Evolutionary conservation across 2,888 invertebrate genomes (phyloP).

Genomic region (Alsophila aescularia): DNA sequence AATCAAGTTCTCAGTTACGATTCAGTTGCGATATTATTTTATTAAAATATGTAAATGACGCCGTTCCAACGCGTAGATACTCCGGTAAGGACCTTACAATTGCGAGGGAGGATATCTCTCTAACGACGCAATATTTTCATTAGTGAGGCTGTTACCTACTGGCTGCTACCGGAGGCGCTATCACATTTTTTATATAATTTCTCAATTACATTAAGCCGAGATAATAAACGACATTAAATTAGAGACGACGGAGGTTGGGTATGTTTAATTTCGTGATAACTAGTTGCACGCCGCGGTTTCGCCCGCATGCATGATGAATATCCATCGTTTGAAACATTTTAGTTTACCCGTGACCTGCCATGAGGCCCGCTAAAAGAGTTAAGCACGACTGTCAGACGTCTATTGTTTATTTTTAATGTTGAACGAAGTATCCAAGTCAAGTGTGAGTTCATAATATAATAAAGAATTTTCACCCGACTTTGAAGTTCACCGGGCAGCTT

Average conservation of each 20-base stretch:
- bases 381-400: no score
- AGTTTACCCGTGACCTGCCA: no score
- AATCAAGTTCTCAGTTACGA: conserved; percentile 85
- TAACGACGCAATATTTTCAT: conserved; percentile 81
- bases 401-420: no score
- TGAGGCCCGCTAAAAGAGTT: no score
- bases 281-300: no score
- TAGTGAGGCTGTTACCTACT: conserved; percentile 68
- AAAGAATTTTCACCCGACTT: no score
- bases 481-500: no score
- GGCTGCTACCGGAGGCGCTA: conserved; percentile 49
- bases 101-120: conserved; percentile 74
- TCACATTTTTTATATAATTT: conserved; percentile 61
- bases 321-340: no score
- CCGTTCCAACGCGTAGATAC: conserved; percentile 73
- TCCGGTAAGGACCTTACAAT: conserved; percentile 76
- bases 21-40: conserved; percentile 85
- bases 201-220: conserved; percentile 38
- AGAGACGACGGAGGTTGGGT: not conserved
- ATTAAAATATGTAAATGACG: conserved; percentile 84
- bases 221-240: conserved; percentile 2
- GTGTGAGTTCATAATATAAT: no score
- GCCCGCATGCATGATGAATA: no score
- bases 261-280: not conserved
- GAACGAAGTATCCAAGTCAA: no score